Evolutionary conservation across 2,797 vertebrate species (phyloP).

Genomic region (Syncerus caffer): DNA sequence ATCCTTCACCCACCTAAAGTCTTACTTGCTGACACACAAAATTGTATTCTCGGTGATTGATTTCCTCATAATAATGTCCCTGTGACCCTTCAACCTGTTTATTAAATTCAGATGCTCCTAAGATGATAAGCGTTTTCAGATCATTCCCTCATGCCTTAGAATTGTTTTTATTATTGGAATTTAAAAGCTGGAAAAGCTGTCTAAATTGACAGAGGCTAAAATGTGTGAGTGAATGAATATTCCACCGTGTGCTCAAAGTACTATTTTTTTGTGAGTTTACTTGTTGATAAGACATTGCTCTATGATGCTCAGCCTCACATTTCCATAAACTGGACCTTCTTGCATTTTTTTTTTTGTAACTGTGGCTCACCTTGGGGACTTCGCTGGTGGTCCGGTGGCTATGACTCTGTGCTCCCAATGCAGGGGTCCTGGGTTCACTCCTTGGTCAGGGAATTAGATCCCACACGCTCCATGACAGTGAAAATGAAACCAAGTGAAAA

Average conservation of each 20-base stretch:
- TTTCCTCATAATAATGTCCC: not conserved
- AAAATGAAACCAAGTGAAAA: not conserved
- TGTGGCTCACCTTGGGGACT: not conserved
- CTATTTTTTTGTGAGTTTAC: not conserved
- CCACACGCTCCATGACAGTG: not conserved
- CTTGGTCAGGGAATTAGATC: not conserved
- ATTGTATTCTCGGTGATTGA: not conserved
- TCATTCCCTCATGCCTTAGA: not conserved
- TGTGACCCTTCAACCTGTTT: not conserved
- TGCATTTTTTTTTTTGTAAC: not conserved
- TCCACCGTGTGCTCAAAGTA: not conserved
- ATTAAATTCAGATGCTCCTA: not conserved
- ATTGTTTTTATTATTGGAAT: not conserved
- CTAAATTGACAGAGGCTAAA: not conserved
- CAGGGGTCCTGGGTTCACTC: not conserved
- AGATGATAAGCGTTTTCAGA: not conserved
- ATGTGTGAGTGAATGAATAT: not conserved
- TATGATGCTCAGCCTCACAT: not conserved
- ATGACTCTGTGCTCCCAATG: not conserved
- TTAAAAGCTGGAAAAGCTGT: not conserved
- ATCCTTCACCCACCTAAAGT: not conserved
- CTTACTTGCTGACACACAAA: not conserved
- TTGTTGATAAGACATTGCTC: not conserved
- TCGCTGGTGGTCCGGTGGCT: not conserved
- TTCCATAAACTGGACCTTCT: not conserved